These are phyloP conservation scores for Macropodus opercularis DNA, from an alignment of 2,797 vertebrate species.

Conservation along the genomic window DNA sequence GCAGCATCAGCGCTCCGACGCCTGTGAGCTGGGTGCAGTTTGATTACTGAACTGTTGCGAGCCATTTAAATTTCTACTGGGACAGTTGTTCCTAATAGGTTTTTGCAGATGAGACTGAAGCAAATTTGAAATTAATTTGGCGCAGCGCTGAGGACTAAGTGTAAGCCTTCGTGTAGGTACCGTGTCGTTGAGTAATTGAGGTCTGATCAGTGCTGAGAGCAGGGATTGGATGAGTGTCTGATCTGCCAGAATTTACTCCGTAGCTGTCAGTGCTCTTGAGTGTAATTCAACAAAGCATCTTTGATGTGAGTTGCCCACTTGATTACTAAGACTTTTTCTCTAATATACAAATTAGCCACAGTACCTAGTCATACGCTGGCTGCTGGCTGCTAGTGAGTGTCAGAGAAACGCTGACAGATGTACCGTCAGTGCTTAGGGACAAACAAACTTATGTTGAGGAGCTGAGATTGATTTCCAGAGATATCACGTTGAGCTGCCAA, in stretches of 20 bases:
- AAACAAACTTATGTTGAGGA: conserved; percentile 36
- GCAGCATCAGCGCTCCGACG: conserved; percentile 17
- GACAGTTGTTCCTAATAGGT: conserved; percentile 10
- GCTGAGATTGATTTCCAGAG: conserved; percentile 49
- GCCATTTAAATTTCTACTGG: background rate
- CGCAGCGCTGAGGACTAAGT: conserved; percentile 18
- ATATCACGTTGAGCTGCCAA: conserved; percentile 44
- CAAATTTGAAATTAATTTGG: conserved; percentile 53
- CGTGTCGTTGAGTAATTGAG: conserved; percentile 53
- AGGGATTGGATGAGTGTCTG: conserved; percentile 38
- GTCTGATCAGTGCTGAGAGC: conserved; percentile 49
- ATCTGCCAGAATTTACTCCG: conserved; percentile 46
- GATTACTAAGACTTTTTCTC: conserved; percentile 25
- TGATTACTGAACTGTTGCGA: conserved; percentile 14
- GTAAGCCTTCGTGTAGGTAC: conserved; percentile 34
- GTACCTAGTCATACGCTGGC: background rate
- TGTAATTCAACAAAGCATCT: conserved; percentile 42
- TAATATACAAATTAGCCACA: conserved; percentile 7
- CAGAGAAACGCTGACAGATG: conserved; percentile 11
- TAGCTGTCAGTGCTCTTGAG: conserved; percentile 32
- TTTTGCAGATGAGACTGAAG: conserved; percentile 14
- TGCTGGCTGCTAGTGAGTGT: background rate
- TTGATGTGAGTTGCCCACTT: conserved; percentile 30
- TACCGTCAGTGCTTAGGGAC: conserved; percentile 51
- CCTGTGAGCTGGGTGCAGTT: conserved; percentile 11